Conservation (phyloP, 1,140 invertebrate genomes). For the Euura lappo region DNA sequence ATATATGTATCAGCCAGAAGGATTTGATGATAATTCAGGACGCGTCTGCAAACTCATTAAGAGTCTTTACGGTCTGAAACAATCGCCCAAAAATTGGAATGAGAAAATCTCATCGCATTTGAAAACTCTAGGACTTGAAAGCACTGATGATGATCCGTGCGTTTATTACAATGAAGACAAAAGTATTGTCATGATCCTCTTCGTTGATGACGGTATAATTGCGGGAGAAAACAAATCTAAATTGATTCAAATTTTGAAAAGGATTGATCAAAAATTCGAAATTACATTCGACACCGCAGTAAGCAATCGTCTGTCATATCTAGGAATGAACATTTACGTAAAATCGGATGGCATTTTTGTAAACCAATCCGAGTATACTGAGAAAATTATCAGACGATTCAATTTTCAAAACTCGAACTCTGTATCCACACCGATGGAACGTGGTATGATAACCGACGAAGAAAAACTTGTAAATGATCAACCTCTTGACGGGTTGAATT, state of each 20-base stretch:
- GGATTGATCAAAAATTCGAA: constrained; percentile 24
- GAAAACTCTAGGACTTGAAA: constrained; percentile 14
- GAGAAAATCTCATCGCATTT: constrained; percentile 22
- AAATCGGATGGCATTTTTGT: constrained; percentile 19
- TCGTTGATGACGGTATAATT: constrained; percentile 24
- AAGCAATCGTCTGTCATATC: constrained; percentile 18
- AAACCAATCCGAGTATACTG: constrained; percentile 21
- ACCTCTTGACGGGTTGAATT: constrained; percentile 20
- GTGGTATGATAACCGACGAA: constrained; percentile 24
- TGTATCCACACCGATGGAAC: constrained; percentile 28
- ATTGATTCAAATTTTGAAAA: constrained; percentile 15
- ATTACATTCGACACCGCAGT: constrained; percentile 16
- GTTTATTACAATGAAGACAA: constrained; percentile 24
- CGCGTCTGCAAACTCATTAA: constrained; percentile 10
- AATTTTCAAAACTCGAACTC: constrained; percentile 25
- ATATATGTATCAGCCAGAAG: constrained; percentile 10
- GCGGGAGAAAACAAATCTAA: background rate
- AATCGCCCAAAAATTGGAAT: constrained; percentile 26
- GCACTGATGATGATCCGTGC: constrained; percentile 28
- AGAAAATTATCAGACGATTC: constrained; percentile 31
- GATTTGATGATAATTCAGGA: constrained; percentile 11
- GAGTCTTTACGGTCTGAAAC: constrained; percentile 27
- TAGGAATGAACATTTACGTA: constrained; percentile 18
- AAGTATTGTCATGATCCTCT: constrained; percentile 5
- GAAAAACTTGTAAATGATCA: constrained; percentile 21